Evolutionary conservation across 2,113 vertebrate species (phyloP).

Genomic region (Regulus satrapa): DNA sequence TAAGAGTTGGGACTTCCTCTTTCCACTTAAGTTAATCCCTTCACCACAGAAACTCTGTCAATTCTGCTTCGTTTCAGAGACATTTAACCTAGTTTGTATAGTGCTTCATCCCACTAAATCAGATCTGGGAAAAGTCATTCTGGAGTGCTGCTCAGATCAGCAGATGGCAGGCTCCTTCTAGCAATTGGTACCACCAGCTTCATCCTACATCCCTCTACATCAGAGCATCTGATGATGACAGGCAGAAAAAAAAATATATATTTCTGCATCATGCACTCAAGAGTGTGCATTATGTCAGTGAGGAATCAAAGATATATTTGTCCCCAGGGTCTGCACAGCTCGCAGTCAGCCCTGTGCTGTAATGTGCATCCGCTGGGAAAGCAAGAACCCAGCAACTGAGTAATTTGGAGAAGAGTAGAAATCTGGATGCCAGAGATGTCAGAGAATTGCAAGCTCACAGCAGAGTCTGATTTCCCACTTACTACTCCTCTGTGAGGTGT

Average conservation of each 20-base stretch:
- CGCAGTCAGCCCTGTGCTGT: background rate
- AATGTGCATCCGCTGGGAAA: background rate
- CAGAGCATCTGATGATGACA: constrained; percentile 17
- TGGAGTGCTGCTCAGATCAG: constrained; percentile 45
- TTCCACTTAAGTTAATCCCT: background rate
- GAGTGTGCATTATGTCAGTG: background rate
- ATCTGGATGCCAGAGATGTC: background rate
- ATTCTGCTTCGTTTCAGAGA: background rate
- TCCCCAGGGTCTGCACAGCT: background rate
- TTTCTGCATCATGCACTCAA: background rate
- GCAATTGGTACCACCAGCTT: constrained; percentile 31
- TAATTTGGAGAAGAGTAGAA: background rate
- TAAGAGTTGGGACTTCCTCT: constrained; percentile 10
- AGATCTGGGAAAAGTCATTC: background rate
- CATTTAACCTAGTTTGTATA: background rate
- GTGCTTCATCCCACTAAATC: background rate
- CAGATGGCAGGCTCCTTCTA: constrained; percentile 67
- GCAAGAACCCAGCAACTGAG: background rate
- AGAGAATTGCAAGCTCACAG: background rate
- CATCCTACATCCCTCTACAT: background rate
- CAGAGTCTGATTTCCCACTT: background rate
- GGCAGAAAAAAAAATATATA: background rate
- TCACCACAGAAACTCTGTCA: background rate
- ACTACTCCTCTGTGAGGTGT: background rate
- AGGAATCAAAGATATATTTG: background rate